Evolutionary conservation across 2,797 vertebrate species (phyloP), one percentile per base, ranked within the genome.

Genomic region (Leptodactylus fallax): DNA sequence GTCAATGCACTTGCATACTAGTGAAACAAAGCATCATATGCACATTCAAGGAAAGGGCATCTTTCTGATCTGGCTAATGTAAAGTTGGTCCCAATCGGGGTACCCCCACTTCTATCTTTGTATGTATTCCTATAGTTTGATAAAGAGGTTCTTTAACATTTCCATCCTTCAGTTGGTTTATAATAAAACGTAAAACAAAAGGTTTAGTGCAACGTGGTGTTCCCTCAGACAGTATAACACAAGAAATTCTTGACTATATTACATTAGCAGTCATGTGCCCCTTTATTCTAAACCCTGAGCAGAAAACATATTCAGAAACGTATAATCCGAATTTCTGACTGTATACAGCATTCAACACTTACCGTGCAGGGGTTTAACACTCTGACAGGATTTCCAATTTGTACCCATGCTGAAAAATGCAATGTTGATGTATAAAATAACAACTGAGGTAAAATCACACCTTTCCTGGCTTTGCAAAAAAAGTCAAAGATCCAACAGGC

Each of bases 351-450:
- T 81, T 65, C 2, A 36, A 12, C 11, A 79, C 87, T 88, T 74
- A 88, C 87, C 82, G 8, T 63, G 53, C 8, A 47, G 60, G 21
- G 63, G 23, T 53, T n/a, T 85, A 23, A 55, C 63, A 27, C 49
- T 25, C 10, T 74, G 53, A 13, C 61, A 36, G 16, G 55, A 51
- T 53, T 63, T 88, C 47, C 71, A 55, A 25, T 47, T 61, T 72
- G 82, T 56, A 55, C 74, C 74, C 87, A 85, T 84, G 13, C 13
- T 17, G 21, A 23, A 25, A 13, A 27, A 25, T 27, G 10, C 14
- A 61, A 14, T 10, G 14, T 23, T n/a, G 21, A 1, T 58, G 27
- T 85, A n/a, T 60, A 23, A 49, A 85, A 60, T n/a, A 3, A 47
- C 7, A 23, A 27, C 25, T n/a, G 23, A 13, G 65, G 8, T 9